These are phyloP conservation scores for Lordiphosa collinella DNA, from an alignment of 1,140 invertebrate species.

Conservation along the genomic window DNA sequence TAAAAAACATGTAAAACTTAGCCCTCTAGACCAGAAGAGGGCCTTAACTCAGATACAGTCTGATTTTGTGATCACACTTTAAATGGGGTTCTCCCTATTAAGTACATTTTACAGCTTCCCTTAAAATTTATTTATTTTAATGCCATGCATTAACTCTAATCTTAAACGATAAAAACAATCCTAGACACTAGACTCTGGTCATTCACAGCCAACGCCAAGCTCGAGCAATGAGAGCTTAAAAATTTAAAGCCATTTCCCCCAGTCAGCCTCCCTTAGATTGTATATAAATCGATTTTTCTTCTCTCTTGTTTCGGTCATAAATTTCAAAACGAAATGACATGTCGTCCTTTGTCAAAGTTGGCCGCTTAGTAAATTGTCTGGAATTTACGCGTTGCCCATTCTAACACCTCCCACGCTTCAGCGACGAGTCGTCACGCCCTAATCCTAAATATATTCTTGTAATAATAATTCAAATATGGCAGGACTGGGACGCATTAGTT, in stretches of 20 bases:
- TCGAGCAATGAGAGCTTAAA: neutral
- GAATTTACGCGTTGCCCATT: slow-evolving; percentile 46
- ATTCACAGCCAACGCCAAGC: too few relatives aligned
- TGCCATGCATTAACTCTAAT: too few relatives aligned
- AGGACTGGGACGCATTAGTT: slow-evolving; percentile 62
- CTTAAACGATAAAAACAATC: too few relatives aligned
- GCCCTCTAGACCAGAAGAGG: too few relatives aligned
- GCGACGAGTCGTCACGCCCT: slow-evolving; percentile 18
- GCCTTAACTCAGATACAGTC: too few relatives aligned
- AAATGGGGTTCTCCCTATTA: too few relatives aligned
- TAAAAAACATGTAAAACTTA: too few relatives aligned
- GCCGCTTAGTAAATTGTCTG: slow-evolving; percentile 40
- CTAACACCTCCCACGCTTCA: neutral
- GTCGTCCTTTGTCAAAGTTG: slow-evolving; percentile 49
- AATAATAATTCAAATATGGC: slow-evolving; percentile 71
- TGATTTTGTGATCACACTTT: too few relatives aligned
- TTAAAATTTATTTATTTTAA: too few relatives aligned
- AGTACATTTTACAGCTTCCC: too few relatives aligned
- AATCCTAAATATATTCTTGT: slow-evolving; percentile 34
- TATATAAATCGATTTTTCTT: slow-evolving; percentile 51
- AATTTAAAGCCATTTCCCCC: slow-evolving; percentile 27
- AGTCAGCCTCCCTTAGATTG: slow-evolving; percentile 11
- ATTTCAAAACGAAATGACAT: slow-evolving; percentile 48
- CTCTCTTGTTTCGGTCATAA: slow-evolving; percentile 38
- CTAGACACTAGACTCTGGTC: too few relatives aligned